Base-by-base conservation (phyloP, 2,888 invertebrate genomes). In the Dromius quadrimaculatus region DNA sequence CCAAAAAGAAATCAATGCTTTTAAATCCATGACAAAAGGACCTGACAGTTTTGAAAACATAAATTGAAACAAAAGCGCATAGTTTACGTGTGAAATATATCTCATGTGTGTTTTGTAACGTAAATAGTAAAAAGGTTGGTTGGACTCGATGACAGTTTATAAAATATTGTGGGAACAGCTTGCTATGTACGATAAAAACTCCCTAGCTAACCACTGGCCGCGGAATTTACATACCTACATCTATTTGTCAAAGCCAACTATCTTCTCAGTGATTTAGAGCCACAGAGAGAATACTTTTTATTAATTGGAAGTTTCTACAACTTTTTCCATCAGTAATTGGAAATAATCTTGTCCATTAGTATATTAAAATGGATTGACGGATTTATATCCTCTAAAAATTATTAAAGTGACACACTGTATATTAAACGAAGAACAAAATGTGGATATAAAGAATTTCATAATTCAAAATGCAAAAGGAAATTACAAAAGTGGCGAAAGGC, bases 101-200 rank as follows among this genome's bases (percentile, higher is more conserved):
- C 41, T 61, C 61, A 61, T 41, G 38, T 61, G 61, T 61, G 61
- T 61, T 61, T 61, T 61, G 61, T 41, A 22, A 61, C 61, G 23
- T 61, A 61, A 61, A 61, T 61, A 41, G 61, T 61, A 61, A 61
- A 61, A 61, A 61, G 61, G 61, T 61, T 61, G 61, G 61, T 61
- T 61, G 41, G 20, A 61, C 61, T 41, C 61, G 61, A 61, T 41
- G 61, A 61, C 61, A 61, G 61, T 61, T 61, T 61, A 61, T 61
- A 61, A 61, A 61, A 61, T 61, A 61, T 61, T 38, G 61, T 61
- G 61, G 61, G 61, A 61, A 61, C 61, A 61, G 61, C 36, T 61
- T 36, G 61, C 38, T 3, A 23, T 23, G 15, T 9, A 28, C 28
- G 50, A 28, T 54, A 54, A 54, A 54, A 54, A 54, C 50, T 1